These are phyloP conservation scores for Nycticryphes semicollaris DNA, from an alignment of 2,113 vertebrate species.

Conservation along the genomic window DNA sequence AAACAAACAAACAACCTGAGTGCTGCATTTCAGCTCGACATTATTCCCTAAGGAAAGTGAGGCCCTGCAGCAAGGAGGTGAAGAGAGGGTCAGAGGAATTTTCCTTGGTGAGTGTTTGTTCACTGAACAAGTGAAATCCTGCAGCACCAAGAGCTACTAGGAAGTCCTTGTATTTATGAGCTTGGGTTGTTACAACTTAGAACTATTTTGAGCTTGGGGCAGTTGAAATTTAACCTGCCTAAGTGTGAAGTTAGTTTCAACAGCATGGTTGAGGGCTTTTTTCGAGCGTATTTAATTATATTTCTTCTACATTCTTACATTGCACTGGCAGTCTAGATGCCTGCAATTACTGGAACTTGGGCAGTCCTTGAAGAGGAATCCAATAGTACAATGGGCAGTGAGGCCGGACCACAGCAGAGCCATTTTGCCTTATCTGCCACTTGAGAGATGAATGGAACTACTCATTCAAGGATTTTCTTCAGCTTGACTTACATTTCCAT, in stretches of 20 bases:
- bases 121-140: neutral
- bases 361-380: neutral
- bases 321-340: neutral
- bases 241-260: neutral
- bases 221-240: neutral
- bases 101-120: neutral
- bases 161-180: neutral
- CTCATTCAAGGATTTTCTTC: neutral
- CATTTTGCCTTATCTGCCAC: neutral
- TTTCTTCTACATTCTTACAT: neutral
- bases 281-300: neutral
- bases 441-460: neutral
- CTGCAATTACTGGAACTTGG: neutral
- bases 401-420: neutral
- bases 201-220: neutral
- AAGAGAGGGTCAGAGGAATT: slow-evolving; percentile 29
- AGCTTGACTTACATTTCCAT: neutral
- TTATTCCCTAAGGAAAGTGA: neutral
- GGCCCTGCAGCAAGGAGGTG: neutral
- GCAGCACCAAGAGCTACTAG: neutral
- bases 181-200: neutral
- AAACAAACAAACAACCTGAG: neutral
- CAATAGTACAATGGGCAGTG: too few relatives aligned
- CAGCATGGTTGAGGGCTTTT: neutral
- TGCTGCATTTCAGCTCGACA: neutral